Conservation (phyloP, 2,888 invertebrate species). For the Gymnosoma rotundatum region DNA sequence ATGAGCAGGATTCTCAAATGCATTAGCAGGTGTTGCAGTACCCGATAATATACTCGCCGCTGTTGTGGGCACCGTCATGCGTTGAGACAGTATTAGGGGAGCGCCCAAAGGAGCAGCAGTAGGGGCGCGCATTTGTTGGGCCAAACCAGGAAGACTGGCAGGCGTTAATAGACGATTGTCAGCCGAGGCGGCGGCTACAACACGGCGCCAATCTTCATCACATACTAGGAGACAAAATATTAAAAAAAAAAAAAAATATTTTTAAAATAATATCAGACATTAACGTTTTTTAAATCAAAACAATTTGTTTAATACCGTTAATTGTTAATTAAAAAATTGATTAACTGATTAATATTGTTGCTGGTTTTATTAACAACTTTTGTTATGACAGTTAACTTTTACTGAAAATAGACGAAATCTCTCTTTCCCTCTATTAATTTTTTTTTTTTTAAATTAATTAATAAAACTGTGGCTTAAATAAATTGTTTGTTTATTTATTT, state of each 20-base stretch:
- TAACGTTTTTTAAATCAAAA: background rate
- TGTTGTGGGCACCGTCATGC: conserved; percentile 92
- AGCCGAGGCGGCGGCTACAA: conserved; percentile 89
- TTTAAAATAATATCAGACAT: background rate
- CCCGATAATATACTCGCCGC: conserved; percentile 85
- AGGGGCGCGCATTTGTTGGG: conserved; percentile 85
- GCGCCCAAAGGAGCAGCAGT: conserved; percentile 92
- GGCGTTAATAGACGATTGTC: conserved; percentile 89
- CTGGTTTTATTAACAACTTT: conserved; percentile 52
- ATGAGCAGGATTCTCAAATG: conserved; percentile 85
- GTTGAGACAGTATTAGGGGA: conserved; percentile 94
- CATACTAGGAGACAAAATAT: conserved; percentile 84
- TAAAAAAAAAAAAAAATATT: conserved; percentile 13
- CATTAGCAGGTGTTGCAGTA: conserved; percentile 85
- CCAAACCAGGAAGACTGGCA: conserved; percentile 85
- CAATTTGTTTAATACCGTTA: conserved; percentile 33
- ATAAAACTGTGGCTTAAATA: conserved; percentile 37
- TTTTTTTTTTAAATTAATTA: conserved; percentile 16
- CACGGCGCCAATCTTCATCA: conserved; percentile 93
- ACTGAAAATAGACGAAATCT: conserved; percentile 47
- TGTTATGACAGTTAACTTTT: conserved; percentile 68
- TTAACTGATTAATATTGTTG: conserved; percentile 45
- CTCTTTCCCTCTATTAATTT: conserved; percentile 33
- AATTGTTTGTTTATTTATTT: background rate
- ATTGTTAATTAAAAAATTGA: conserved; percentile 47